phyloP scores from a whole-genome alignment of 2,797 vertebrate genomes.

The Lutjanus argentimaculatus region DNA sequence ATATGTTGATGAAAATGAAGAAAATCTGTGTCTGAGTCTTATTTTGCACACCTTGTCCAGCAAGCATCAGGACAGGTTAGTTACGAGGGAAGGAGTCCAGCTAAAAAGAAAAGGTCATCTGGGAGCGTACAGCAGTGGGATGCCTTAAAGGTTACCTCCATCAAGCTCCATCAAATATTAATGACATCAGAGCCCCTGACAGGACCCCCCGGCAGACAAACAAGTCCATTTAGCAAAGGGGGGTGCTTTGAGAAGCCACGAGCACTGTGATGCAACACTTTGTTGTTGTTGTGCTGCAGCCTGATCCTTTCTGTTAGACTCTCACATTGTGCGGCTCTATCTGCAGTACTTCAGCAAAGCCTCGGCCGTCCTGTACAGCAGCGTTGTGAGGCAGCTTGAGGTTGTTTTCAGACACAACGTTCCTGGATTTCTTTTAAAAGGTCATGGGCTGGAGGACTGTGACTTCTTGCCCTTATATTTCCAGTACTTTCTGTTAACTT shows the following conservation, averaged over 20 bases:
- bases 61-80: constrained; percentile 40
- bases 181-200: constrained; percentile 69
- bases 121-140: constrained; percentile 69
- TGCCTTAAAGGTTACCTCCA: constrained; percentile 81
- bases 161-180: constrained; percentile 81
- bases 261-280: constrained; percentile 40
- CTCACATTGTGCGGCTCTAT: neutral
- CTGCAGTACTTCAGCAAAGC: constrained; percentile 14
- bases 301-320: constrained; percentile 13
- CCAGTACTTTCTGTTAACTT: constrained; percentile 74
- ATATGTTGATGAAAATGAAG: neutral
- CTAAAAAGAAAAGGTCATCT: constrained; percentile 79
- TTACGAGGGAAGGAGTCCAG: constrained; percentile 59
- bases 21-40: neutral
- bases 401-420: constrained; percentile 43
- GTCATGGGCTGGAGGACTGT: constrained; percentile 77
- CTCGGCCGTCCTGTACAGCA: neutral
- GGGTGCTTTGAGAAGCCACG: constrained; percentile 30
- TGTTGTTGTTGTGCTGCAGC: constrained; percentile 7
- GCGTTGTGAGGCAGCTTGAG: constrained; percentile 14
- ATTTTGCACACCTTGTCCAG: constrained; percentile 28
- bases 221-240: constrained; percentile 64
- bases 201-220: constrained; percentile 67
- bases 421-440: constrained; percentile 73
- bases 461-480: constrained; percentile 77